These are phyloP conservation scores for Bellardia bayeri DNA, from an alignment of 2,888 invertebrate species.

Conservation along the genomic window DNA sequence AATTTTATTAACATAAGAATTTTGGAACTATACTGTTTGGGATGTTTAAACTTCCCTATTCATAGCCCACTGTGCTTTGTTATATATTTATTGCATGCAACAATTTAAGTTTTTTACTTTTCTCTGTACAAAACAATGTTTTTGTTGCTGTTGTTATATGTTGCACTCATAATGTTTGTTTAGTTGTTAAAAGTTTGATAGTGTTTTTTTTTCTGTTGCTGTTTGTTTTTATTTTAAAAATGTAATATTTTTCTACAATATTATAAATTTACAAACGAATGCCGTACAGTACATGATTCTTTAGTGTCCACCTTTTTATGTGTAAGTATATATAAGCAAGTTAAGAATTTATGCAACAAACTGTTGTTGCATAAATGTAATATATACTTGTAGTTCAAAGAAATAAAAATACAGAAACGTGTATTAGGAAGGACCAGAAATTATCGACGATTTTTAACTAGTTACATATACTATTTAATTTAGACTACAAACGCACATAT, in stretches of 20 bases:
- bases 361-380: not conserved
- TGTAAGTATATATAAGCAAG: conserved; percentile 25
- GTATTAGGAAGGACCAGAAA: not conserved
- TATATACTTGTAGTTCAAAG: not conserved
- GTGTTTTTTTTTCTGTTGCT: conserved; percentile 36
- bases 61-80: not conserved
- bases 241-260: conserved; percentile 48
- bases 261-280: conserved; percentile 19
- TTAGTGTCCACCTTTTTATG: conserved; percentile 55
- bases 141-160: conserved; percentile 14
- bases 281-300: conserved; percentile 39
- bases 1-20: too few relatives aligned
- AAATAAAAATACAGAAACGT: not conserved
- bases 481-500: too few relatives aligned
- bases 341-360: conserved; percentile 52
- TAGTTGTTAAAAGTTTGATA: conserved; percentile 38
- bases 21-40: too few relatives aligned
- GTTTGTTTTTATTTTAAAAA: conserved; percentile 30
- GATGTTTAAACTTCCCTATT: too few relatives aligned
- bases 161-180: conserved; percentile 46
- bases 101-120: conserved; percentile 41
- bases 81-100: conserved; percentile 62
- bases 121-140: conserved; percentile 1
- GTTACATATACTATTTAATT: too few relatives aligned
- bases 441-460: too few relatives aligned